Evolutionary conservation across 1,140 invertebrate species (phyloP).

Genomic region (Cherax destructor): DNA sequence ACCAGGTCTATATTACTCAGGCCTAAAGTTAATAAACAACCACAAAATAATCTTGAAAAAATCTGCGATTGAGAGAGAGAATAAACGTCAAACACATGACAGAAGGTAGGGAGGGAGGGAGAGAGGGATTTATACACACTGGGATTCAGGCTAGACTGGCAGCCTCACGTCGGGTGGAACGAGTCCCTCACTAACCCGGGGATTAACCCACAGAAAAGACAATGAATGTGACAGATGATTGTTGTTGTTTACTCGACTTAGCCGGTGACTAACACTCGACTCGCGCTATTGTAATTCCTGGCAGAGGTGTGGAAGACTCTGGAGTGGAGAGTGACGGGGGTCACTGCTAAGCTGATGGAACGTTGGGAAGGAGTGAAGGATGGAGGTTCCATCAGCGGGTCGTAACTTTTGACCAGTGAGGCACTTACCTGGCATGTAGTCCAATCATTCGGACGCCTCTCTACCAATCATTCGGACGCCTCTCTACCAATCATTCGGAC

Average conservation of each 20-base stretch:
- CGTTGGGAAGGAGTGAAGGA: too few species aligned
- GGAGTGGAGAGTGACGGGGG: neutral
- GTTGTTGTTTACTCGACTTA: conserved; percentile 37
- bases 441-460: too few species aligned
- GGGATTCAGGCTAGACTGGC: conserved; percentile 10
- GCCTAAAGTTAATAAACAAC: too few species aligned
- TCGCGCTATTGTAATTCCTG: neutral
- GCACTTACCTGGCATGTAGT: too few species aligned
- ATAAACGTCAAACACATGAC: too few species aligned
- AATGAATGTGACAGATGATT: conserved; percentile 55
- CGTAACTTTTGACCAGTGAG: too few species aligned
- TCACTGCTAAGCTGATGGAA: too few species aligned
- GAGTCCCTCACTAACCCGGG: conserved; percentile 20
- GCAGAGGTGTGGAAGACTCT: neutral
- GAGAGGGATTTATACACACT: neutral
- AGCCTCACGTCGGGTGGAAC: conserved; percentile 22
- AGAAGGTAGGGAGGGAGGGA: neutral
- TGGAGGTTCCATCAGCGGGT: too few species aligned
- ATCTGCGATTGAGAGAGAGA: neutral
- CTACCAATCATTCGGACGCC: too few species aligned
- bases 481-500: too few species aligned
- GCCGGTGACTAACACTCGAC: conserved; percentile 5
- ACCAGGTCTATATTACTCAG: too few species aligned
- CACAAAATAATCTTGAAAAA: too few species aligned
- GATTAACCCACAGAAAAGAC: conserved; percentile 36